Conservation (phyloP, 2,888 invertebrate species). For the Catocala nupta region DNA sequence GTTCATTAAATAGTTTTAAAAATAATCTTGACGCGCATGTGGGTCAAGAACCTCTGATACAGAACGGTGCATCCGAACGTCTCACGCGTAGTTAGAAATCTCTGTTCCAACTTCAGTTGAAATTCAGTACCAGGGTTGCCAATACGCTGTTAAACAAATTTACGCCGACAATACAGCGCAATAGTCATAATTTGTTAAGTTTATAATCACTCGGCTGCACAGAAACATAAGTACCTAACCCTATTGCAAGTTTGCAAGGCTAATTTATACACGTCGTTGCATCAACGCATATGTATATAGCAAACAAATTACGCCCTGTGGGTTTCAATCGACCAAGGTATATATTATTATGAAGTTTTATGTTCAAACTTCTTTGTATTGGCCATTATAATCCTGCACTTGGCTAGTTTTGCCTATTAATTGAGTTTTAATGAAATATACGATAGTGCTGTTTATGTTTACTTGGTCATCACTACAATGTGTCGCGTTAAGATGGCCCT, state of each 20-base stretch:
- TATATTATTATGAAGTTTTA: slow-evolving; percentile 25
- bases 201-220: slow-evolving; percentile 15
- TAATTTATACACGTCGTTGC: slow-evolving; percentile 36
- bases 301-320: slow-evolving; percentile 48
- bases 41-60: slow-evolving; percentile 74
- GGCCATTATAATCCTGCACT: neutral
- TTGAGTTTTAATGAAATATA: too few relatives aligned
- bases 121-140: slow-evolving; percentile 36
- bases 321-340: slow-evolving; percentile 26
- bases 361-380: slow-evolving; percentile 24
- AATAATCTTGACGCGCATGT: slow-evolving; percentile 64
- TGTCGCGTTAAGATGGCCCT: slow-evolving; percentile 14
- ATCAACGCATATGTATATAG: slow-evolving; percentile 30
- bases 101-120: slow-evolving; percentile 44
- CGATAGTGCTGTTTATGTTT: neutral
- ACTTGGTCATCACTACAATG: too few relatives aligned
- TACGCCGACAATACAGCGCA: slow-evolving; percentile 3
- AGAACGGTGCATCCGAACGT: slow-evolving; percentile 59
- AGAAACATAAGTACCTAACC: slow-evolving; percentile 20
- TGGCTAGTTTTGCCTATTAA: too few relatives aligned
- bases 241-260: slow-evolving; percentile 39
- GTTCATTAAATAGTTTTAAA: slow-evolving; percentile 36
- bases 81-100: slow-evolving; percentile 57
- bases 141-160: slow-evolving; percentile 9
- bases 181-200: neutral